A percentile compares a stretch with the other conserved stretches of the same genome.
phyloP scores from a whole-genome alignment of 2,888 invertebrate species.

The Hecatera dysodea region DNA sequence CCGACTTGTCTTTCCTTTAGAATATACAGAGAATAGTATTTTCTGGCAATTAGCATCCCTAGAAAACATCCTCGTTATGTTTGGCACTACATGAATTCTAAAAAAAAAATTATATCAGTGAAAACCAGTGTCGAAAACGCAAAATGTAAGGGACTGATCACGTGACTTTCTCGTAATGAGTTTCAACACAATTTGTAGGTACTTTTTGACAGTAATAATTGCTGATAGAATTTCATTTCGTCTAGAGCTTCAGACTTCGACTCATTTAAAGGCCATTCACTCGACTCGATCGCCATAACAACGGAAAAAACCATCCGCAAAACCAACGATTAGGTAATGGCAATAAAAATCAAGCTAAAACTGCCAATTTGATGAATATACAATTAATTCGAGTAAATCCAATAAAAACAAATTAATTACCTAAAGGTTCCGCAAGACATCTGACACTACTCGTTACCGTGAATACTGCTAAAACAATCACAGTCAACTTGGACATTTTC shows the following conservation, averaged over 20 bases:
- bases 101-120: too few species aligned
- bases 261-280: too few species aligned
- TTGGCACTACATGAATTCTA: neutral
- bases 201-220: neutral
- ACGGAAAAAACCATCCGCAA: too few species aligned
- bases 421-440: constrained; percentile 56
- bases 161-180: too few species aligned
- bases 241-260: neutral
- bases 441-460: constrained; percentile 36
- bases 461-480: constrained; percentile 37
- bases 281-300: too few species aligned
- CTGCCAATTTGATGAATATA: too few species aligned
- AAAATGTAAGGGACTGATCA: neutral
- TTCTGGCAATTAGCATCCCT: too few species aligned
- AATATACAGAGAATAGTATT: too few species aligned
- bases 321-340: too few species aligned
- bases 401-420: constrained; percentile 38
- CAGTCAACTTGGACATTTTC: constrained; percentile 54
- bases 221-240: neutral
- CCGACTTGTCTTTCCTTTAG: too few species aligned
- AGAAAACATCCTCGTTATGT: neutral
- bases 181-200: neutral
- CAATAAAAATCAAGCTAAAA: too few species aligned
- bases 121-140: neutral
- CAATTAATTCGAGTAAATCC: neutral